Evolutionary conservation across 2,888 invertebrate genomes (phyloP).

Genomic region (Macrophya alboannulata): DNA sequence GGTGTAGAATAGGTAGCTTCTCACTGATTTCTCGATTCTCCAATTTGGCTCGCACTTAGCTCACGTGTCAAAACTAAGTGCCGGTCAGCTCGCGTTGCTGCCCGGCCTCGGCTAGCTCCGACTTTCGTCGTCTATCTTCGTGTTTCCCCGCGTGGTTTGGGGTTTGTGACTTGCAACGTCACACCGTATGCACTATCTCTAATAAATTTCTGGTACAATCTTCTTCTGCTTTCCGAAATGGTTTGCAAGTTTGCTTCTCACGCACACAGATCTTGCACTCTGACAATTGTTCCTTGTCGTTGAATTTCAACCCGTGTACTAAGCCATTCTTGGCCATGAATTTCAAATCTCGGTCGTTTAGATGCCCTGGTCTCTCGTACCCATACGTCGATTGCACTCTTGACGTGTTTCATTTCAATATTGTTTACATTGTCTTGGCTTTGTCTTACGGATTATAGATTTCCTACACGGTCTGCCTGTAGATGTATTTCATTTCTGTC

Average conservation of each 20-base stretch:
- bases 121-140: too few species aligned
- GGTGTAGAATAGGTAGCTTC: too few species aligned
- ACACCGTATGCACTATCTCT: slow-evolving; percentile 61
- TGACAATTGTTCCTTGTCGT: slow-evolving; percentile 20
- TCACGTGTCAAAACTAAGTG: too few species aligned
- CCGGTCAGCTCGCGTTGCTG: too few species aligned
- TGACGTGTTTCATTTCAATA: not conserved
- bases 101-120: too few species aligned
- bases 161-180: too few species aligned
- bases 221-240: slow-evolving; percentile 48
- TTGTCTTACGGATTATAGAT: slow-evolving; percentile 7
- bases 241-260: slow-evolving; percentile 57
- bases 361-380: slow-evolving; percentile 9
- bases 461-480: not conserved
- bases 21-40: too few species aligned
- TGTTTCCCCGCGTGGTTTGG: too few species aligned
- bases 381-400: not conserved
- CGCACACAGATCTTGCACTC: slow-evolving; percentile 58
- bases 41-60: too few species aligned
- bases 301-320: not conserved
- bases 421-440: not conserved
- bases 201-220: slow-evolving; percentile 29
- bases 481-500: not conserved
- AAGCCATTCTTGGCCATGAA: not conserved
- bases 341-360: slow-evolving; percentile 8